A percentile compares a stretch with the other conserved stretches of the same genome.
Conservation (phyloP, 2,888 invertebrate species). For the Parascotia fuliginaria region DNA sequence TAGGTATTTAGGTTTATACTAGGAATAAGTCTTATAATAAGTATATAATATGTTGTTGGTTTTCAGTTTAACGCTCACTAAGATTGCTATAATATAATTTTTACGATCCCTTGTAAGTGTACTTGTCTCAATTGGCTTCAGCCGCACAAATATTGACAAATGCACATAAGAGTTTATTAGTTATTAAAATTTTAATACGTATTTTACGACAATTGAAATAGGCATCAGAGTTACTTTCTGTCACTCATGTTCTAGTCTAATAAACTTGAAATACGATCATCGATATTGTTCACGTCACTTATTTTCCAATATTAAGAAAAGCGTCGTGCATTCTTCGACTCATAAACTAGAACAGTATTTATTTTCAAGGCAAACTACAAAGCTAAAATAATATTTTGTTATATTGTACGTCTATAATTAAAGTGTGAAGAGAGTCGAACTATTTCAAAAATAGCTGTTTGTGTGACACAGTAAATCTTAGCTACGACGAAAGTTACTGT, state of each 20-base stretch:
- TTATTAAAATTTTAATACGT: slow-evolving; percentile 11
- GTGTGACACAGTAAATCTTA: slow-evolving; percentile 79
- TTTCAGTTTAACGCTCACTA: too few species aligned
- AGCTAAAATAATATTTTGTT: slow-evolving; percentile 73
- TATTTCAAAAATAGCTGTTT: slow-evolving; percentile 75
- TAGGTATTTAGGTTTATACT: not conserved
- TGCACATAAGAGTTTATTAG: slow-evolving; percentile 10
- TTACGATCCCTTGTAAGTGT: slow-evolving; percentile 7
- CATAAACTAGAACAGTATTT: slow-evolving; percentile 60
- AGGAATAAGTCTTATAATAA: too few species aligned
- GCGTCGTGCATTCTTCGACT: slow-evolving; percentile 37
- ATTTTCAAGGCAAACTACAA: slow-evolving; percentile 65
- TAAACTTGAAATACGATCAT: slow-evolving; percentile 31
- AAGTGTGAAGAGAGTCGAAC: slow-evolving; percentile 77
- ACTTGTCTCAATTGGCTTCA: slow-evolving; percentile 4
- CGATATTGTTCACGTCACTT: slow-evolving; percentile 14
- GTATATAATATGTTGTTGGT: too few species aligned
- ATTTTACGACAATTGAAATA: slow-evolving; percentile 11
- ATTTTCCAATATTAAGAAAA: slow-evolving; percentile 25
- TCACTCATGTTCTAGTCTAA: slow-evolving; percentile 31
- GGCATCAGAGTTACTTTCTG: slow-evolving; percentile 10
- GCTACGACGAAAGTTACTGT: slow-evolving; percentile 72
- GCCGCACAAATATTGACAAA: slow-evolving; percentile 5
- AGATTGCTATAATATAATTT: too few species aligned
- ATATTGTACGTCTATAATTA: slow-evolving; percentile 80